Base-by-base conservation (phyloP, 2,888 invertebrate genomes). In the Agrochola lota region DNA sequence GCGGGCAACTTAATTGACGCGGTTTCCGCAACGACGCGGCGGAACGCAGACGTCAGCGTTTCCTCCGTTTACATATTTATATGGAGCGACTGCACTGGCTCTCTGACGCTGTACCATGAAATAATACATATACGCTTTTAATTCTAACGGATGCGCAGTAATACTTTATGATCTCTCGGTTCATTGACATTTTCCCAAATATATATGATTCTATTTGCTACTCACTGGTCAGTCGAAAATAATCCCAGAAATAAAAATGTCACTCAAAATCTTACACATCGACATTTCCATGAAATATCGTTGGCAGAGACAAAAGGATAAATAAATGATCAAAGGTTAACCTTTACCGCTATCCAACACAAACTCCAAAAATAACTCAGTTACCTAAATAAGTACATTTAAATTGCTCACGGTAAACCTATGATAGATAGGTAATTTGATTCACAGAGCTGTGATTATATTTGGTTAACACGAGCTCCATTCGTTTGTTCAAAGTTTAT, bases 1-100 rank as follows among this genome's bases (percentile, higher is more conserved):
- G 94, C 90, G 93, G 93, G 92, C 93, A 94, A 95, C 95, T 96
- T 96, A 96, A 96, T 96, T 96, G 96, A 96, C 96, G 96, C 94
- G 95, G 96, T 95, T 96, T 96, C 96, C 96, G 96, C 91, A 94
- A 93, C 94, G 93, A 93, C 93, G 94, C 94, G 93, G 95, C 93
- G 95, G 95, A 95, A 95, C 94, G 95, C 94, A 96, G 94, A 94
- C 95, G 95, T 95, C 95, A 94, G 92, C 92, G 92, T 94, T 96
- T 95, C 95, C 95, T 95, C 88, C 91, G 93, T 92, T 95, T 94
- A 95, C 95, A 95, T 95, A 95, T 96, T 95, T 96, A 96, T 96
- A 94, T 88, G 92, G 87, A 92, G 91, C 90, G 82, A 91, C 89
- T 91, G 89, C 88, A 87, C 87, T 89, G 81, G 85, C 83, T 80